These are phyloP conservation scores for Crotophaga sulcirostris DNA, from an alignment of 2,113 vertebrate genomes.

Conservation along the genomic window DNA sequence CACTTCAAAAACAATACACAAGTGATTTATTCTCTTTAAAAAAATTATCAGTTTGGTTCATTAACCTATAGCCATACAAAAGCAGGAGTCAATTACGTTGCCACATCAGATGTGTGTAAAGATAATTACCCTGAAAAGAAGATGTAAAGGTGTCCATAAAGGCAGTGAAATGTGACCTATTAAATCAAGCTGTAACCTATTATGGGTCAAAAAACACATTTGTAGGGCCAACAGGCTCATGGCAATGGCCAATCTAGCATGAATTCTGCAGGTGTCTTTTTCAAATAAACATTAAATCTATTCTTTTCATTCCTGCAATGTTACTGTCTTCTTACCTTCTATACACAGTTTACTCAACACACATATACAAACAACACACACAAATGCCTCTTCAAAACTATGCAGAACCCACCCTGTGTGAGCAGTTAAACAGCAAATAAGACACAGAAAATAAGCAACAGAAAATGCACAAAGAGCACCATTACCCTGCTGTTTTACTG, in stretches of 20 bases:
- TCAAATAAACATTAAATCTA: constrained; percentile 58
- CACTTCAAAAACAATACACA: constrained; percentile 69
- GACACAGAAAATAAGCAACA: not conserved
- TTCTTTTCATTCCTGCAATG: constrained; percentile 11
- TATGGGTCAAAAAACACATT: constrained; percentile 80
- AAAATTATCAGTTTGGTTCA: constrained; percentile 73
- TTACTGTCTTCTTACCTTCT: not conserved
- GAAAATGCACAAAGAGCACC: not conserved
- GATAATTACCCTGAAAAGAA: constrained; percentile 80
- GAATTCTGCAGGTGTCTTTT: constrained; percentile 77
- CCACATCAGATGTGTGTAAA: constrained; percentile 75
- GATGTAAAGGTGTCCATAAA: constrained; percentile 79
- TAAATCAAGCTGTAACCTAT: constrained; percentile 79
- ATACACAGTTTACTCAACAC: not conserved
- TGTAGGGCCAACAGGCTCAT: constrained; percentile 70
- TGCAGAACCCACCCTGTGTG: not conserved
- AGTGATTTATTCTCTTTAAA: constrained; percentile 63
- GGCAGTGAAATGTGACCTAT: constrained; percentile 79
- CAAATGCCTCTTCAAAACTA: not conserved
- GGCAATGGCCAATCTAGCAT: constrained; percentile 71
- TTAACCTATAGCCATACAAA: constrained; percentile 76
- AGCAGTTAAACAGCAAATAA: not conserved
- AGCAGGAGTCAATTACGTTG: constrained; percentile 76
- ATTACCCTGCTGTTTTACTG: not conserved
- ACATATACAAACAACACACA: not conserved